phyloP scores from a whole-genome alignment of 2,113 vertebrate genomes.

The Hyperopisus bebe region DNA sequence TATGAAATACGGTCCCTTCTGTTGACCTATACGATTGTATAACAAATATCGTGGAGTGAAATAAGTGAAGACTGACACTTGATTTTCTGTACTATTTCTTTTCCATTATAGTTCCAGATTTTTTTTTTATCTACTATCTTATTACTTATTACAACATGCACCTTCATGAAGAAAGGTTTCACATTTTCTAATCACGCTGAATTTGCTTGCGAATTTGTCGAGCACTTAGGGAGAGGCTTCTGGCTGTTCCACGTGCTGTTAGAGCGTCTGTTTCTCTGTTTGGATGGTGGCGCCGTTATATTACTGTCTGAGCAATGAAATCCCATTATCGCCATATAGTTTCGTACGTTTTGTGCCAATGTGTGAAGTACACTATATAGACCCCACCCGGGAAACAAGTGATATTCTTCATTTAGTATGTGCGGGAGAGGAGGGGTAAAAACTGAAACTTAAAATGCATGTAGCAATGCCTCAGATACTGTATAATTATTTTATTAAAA shows the following conservation, averaged over 20 bases:
- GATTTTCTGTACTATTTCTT: not conserved
- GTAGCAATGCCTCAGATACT: constrained; percentile 19
- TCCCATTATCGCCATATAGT: not conserved
- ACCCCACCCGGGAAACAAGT: not conserved
- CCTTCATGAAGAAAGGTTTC: not conserved
- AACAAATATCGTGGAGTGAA: not conserved
- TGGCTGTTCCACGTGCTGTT: not conserved
- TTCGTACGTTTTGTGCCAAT: not conserved
- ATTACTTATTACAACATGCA: not conserved
- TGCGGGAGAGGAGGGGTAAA: not conserved
- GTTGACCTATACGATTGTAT: not conserved
- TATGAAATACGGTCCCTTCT: not conserved
- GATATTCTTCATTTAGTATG: not conserved
- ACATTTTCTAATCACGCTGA: not conserved
- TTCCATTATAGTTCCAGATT: not conserved
- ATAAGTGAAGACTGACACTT: not conserved
- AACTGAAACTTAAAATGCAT: constrained; percentile 12
- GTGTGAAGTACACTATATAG: not conserved
- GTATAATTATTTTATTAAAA: constrained; percentile 12
- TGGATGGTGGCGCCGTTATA: not conserved
- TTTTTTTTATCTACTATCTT: not conserved
- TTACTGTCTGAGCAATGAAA: constrained; percentile 2
- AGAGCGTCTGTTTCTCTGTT: not conserved
- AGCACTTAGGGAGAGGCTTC: not conserved
- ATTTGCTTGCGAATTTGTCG: not conserved